These are phyloP conservation scores for Elanoides forficatus DNA, from an alignment of 2,113 vertebrate species.

Conservation along the genomic window DNA sequence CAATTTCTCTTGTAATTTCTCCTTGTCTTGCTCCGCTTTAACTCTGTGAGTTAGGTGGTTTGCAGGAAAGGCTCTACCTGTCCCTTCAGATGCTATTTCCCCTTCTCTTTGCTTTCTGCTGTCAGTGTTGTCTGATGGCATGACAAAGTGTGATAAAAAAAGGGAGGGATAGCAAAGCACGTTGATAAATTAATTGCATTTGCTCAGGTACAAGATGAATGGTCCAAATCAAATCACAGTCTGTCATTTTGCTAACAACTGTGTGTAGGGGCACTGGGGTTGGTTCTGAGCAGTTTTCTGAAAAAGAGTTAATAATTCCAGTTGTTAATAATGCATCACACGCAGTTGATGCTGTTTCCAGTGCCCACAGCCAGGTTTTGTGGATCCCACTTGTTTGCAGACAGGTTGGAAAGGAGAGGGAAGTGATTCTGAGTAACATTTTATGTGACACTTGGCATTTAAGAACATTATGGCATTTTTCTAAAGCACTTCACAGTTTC, in stretches of 20 bases:
- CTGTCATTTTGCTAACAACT: background rate
- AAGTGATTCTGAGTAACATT: background rate
- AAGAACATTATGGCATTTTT: background rate
- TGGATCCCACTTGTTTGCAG: background rate
- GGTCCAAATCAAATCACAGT: background rate
- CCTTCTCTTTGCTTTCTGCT: background rate
- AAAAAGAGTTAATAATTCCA: background rate
- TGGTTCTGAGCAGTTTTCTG: background rate
- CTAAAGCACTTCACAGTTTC: background rate
- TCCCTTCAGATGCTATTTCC: background rate
- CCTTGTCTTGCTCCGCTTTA: background rate
- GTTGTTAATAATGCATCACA: background rate
- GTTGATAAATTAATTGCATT: background rate
- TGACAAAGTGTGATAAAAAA: accelerated
- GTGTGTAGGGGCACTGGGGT: background rate
- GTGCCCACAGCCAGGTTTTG: background rate
- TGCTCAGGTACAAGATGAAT: background rate
- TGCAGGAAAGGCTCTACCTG: background rate
- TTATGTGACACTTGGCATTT: background rate
- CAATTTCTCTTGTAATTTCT: background rate
- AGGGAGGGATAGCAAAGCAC: background rate
- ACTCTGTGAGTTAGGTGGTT: background rate
- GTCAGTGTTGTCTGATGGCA: background rate
- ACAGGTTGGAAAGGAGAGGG: background rate
- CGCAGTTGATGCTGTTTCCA: background rate